Evolutionary conservation across 2,797 vertebrate genomes (phyloP), one percentile per base, ranked within the genome.

Genomic region (Erithacus rubecula): DNA sequence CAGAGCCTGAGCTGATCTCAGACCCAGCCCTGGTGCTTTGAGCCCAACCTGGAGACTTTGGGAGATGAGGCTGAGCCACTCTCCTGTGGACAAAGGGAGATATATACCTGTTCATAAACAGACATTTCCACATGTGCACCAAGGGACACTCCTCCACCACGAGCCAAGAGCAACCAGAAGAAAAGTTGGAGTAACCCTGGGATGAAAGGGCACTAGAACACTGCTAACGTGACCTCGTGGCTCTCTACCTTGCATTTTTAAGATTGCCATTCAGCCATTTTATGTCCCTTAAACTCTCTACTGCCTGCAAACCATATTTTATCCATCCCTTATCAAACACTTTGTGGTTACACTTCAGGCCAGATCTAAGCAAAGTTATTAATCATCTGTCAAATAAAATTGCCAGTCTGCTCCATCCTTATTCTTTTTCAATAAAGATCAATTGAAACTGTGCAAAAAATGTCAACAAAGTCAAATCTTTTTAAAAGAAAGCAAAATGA

Each of bases 331-430:
- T 96, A 95, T 96, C 93, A 95, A 96, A 74, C 78, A 94, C 72
- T 94, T 91, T 87, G 93, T 96, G 95, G 93, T 96, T 96, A 91
- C 60, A 84, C 90, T 97, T 96, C 80, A 93, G 93, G 83, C 70
- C 93, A 94, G 94, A 97, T 94, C 95, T 94, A 96, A 97, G 92
- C 41, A 88, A 91, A 95, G 70, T 87, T 95, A 94, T 97, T 90
- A 95, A 96, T 96, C 95, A 94, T 84, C 64, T 90, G 83, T 84
- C 93, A 96, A 96, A 97, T 96, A 96, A 97, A 97, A 93, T 95
- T 94, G 85, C 91, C 83, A 74, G 71, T 70, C 93, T 91, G 49
- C 64, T 90, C 80, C 52, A 68, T 91, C 83, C 44, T 93, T 96
- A 93, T 82, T 95, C 89, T 82, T 93, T 96, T 94, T 90, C 83